Evolutionary conservation across 2,888 invertebrate genomes (phyloP), one percentile per base, ranked within the genome.

Genomic region (Drosophila kanekoi): DNA sequence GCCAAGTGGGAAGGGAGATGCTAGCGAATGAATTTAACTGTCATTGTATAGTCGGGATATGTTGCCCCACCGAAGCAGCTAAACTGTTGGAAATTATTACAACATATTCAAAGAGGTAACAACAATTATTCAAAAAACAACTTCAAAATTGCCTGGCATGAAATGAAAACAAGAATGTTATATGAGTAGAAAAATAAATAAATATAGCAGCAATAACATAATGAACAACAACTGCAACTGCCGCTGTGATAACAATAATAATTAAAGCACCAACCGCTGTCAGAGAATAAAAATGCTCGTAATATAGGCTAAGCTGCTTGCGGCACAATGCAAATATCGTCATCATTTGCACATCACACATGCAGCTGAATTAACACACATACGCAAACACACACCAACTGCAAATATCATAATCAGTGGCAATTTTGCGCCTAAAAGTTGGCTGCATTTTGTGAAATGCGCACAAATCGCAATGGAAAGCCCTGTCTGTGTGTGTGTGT

Each of bases 361-460:
- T 62, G 56, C 78, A 69, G 73, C 72, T 54, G 61, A 44, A 61
- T 58, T 61, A 66, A 61, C 32, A 51, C n/a, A 32, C 47, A 57
- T 16, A 16, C 13, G 11, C 44, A 14, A 14, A 57, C n/a, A 41
- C 16, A 20, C 13, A n/a, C 14, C 4, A 14, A 14, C 20, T 33
- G 44, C 41, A 66, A 63, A 53, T 65, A 43, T 54, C 57, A 80
- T 84, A 81, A 81, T 83, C 75, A 74, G 84, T 45, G 63, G 63
- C 63, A 66, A 83, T 59, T 71, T 83, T 71, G 67, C 77, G 74
- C 79, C 74, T 67, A 79, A 87, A 85, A 85, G 87, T 78, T 65
- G 72, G 58, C 44, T 62, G 56, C 64, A 79, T 63, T 76, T 56
- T 70, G 60, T 64, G 74, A 69, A 75, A 68, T 58, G 53, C 45